Evolutionary conservation across 2,888 invertebrate genomes (phyloP).

Genomic region (Timandra comae): DNA sequence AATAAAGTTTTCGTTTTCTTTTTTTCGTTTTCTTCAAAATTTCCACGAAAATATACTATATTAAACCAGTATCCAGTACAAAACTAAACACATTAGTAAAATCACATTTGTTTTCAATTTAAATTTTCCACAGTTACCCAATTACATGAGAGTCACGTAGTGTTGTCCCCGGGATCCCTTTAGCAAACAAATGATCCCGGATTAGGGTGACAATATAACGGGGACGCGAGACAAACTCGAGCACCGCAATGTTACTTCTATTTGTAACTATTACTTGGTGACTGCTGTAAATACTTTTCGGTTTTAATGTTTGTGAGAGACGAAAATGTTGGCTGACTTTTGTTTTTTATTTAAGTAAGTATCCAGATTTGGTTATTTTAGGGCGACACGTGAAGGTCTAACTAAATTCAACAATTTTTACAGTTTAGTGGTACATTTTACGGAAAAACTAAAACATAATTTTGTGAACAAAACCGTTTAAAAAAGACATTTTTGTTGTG

Average conservation of each 20-base stretch:
- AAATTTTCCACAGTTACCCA: background rate
- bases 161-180: conserved; percentile 49
- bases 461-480: no score
- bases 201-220: conserved; percentile 60
- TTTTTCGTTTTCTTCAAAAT: background rate
- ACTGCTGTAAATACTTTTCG: no score
- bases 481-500: no score
- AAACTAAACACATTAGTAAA: no score
- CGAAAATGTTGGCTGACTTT: conserved; percentile 18
- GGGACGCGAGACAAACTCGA: conserved; percentile 44
- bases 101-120: no score
- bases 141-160: conserved; percentile 53
- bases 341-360: conserved; percentile 5
- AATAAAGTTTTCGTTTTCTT: background rate
- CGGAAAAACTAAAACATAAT: conserved; percentile 7
- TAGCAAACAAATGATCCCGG: conserved; percentile 63
- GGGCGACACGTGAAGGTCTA: background rate
- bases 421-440: no score
- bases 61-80: no score
- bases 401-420: no score
- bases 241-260: conserved; percentile 42
- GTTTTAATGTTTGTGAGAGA: conserved; percentile 31
- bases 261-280: conserved; percentile 62
- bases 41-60: no score
- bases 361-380: background rate